Evolutionary conservation across 2,888 invertebrate genomes (phyloP), one percentile per base, ranked within the genome.

Genomic region (Patella pellucida): DNA sequence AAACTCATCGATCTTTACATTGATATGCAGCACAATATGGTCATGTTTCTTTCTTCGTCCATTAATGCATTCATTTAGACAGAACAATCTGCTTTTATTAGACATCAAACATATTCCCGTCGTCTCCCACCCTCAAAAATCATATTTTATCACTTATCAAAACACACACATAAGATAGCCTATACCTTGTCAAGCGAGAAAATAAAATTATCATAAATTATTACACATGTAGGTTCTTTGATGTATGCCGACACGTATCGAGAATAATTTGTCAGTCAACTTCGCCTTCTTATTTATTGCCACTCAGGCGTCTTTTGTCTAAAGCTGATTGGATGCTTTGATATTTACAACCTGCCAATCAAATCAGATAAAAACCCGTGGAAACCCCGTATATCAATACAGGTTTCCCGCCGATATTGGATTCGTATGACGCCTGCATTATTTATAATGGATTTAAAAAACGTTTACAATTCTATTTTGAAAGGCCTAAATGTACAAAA

Each of bases 81-180:
- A 41, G 41, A 41, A 41, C 41, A 41, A 41, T 41, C 41, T 41
- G 41, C 41, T 41, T 41, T 41, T 41, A 41, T 41, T 9, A 41
- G 41, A 41, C 41, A 41, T 41, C 41, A 41, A 41, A 41, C 41
- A 41, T 41, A 9, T 41, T 41, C 41, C 41, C 41, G 41, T 41
- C 19, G 9, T 19, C 23, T 62, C 14, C 19, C 62, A 62, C 62
- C 23, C 23, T 62, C 19, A 23, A 23, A 23, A 62, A 62, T 62
- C 62, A 62, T 62, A 62, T 62, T 62, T 62, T 62, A 62, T 62
- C 62, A 23, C 62, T 62, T 62, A 62, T 62, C 62, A 23, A 62
- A 23, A 62, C 23, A 62, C 62, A 62, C 62, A 11, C 19, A 62
- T 23, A 19, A 23, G 62, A 23, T 19, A 62, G 62, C 41, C 41